A percentile compares a stretch with the other conserved stretches of the same genome.
These are phyloP conservation scores for Nomada lathburiana DNA, from an alignment of 2,888 invertebrate species.

Conservation along the genomic window DNA sequence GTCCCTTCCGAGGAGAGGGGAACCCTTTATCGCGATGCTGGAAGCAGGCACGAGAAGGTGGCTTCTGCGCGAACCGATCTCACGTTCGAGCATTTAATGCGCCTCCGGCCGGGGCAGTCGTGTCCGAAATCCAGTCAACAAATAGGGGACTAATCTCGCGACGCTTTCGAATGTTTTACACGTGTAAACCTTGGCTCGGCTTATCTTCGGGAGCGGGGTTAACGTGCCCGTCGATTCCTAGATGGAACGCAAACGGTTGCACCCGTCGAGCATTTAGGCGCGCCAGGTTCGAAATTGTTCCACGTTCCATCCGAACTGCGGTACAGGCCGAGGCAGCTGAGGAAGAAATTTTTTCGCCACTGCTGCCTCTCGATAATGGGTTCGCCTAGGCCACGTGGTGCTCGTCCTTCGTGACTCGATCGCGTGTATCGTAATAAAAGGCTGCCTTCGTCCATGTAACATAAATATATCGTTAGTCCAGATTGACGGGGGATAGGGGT, in stretches of 20 bases:
- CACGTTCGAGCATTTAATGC: not conserved
- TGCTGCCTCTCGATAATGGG: too few species aligned
- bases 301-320: too few species aligned
- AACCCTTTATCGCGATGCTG: slow-evolving; percentile 40
- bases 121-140: not conserved
- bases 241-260: not conserved
- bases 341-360: too few species aligned
- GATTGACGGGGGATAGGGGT: slow-evolving; percentile 62
- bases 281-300: not conserved
- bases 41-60: slow-evolving; percentile 9
- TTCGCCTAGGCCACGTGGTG: not conserved
- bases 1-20: not conserved
- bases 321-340: too few species aligned
- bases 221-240: too few species aligned
- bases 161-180: slow-evolving; percentile 2
- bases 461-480: slow-evolving; percentile 67
- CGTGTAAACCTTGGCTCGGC: not conserved
- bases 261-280: too few species aligned
- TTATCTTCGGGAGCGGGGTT: not conserved
- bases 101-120: not conserved
- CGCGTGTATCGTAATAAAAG: slow-evolving; percentile 61
- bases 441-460: slow-evolving; percentile 44
- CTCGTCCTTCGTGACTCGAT: slow-evolving; percentile 63
- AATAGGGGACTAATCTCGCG: not conserved
- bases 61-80: not conserved